Conservation (phyloP, 1,140 invertebrate species). For the Samia ricini region DNA sequence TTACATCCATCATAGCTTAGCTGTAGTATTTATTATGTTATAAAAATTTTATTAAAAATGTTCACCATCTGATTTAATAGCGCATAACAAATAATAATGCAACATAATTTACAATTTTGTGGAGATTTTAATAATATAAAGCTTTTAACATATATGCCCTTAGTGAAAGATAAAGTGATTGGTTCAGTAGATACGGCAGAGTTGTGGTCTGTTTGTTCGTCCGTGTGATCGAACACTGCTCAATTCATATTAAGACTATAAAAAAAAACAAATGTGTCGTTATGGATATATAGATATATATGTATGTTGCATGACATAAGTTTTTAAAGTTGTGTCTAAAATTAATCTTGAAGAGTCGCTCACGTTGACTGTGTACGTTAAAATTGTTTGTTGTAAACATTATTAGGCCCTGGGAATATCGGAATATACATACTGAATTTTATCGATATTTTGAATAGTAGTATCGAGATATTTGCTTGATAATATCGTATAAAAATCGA, state of each 20-base stretch:
- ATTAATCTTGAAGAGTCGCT: conserved; percentile 39
- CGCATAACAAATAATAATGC: conserved; percentile 58
- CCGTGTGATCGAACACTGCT: conserved; percentile 69
- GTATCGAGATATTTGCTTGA: neutral
- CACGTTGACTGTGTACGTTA: conserved; percentile 27
- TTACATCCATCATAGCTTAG: neutral
- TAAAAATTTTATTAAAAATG: neutral
- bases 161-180: conserved; percentile 61
- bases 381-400: neutral
- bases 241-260: conserved; percentile 70
- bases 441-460: neutral
- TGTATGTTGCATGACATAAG: no score
- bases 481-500: neutral
- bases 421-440: neutral
- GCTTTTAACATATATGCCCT: conserved; percentile 67
- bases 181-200: conserved; percentile 67
- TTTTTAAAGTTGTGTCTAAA: no score
- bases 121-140: conserved; percentile 70
- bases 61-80: conserved; percentile 28
- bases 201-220: conserved; percentile 68
- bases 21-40: neutral
- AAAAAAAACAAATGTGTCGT: conserved; percentile 43
- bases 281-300: conserved; percentile 18
- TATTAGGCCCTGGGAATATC: neutral
- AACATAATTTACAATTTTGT: conserved; percentile 68